phyloP scores from a whole-genome alignment of 2,888 invertebrate species.

The Serripes groenlandicus region DNA sequence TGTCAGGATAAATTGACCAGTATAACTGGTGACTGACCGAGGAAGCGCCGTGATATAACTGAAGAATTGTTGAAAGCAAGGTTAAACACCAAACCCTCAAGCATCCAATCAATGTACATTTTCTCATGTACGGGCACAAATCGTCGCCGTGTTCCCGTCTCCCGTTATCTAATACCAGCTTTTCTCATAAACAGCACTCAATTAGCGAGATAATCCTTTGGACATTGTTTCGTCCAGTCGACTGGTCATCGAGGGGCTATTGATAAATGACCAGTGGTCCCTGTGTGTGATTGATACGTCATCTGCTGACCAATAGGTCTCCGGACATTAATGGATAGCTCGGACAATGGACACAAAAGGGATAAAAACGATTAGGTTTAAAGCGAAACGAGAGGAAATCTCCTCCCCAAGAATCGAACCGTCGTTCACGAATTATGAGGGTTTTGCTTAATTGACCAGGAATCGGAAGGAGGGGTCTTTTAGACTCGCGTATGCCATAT shows the following conservation, averaged over 20 bases:
- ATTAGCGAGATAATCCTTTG: constrained; percentile 16
- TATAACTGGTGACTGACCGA: no score
- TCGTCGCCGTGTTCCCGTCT: no score
- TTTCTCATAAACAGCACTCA: constrained; percentile 1
- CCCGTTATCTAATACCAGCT: background rate
- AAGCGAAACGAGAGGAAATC: background rate
- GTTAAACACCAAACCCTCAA: no score
- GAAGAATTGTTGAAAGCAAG: no score
- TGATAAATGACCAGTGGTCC: constrained; percentile 2
- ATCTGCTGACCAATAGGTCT: background rate
- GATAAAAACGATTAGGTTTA: constrained; percentile 5
- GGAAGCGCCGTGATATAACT: no score
- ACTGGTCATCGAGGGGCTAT: constrained; percentile 10
- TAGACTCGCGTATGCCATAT: no score
- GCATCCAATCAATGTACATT: no score
- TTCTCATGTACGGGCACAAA: no score
- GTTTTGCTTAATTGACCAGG: background rate
- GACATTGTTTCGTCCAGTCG: constrained; percentile 5
- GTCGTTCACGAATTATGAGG: background rate
- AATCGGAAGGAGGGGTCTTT: no score
- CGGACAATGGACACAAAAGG: constrained; percentile 16
- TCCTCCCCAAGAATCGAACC: background rate
- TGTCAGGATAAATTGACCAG: no score
- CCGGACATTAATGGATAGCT: constrained; percentile 8
- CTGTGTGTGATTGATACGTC: constrained; percentile 9